These are phyloP conservation scores for Pseudachorutes palmiensis DNA, from an alignment of 1,140 invertebrate species.

Conservation along the genomic window DNA sequence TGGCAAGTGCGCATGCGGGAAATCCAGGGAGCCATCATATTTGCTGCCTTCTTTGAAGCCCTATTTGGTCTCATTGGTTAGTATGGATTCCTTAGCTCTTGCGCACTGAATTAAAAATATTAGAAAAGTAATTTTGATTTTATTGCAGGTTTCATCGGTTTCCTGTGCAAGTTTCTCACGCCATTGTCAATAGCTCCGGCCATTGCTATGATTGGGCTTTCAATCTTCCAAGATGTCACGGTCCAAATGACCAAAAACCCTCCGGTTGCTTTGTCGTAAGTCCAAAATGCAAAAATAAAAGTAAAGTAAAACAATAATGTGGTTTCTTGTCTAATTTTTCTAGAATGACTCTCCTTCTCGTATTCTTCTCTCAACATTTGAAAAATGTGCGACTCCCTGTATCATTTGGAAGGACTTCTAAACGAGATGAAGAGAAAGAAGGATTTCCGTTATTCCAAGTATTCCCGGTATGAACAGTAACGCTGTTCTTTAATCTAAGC, in stretches of 20 bases:
- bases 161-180: conserved; percentile 61
- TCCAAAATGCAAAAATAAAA: not conserved
- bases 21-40: conserved; percentile 48
- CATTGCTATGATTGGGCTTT: conserved; percentile 68
- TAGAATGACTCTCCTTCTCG: not conserved
- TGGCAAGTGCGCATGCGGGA: conserved; percentile 47
- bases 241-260: conserved; percentile 65
- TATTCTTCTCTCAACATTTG: conserved; percentile 39
- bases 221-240: conserved; percentile 66
- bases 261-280: conserved; percentile 65
- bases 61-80: conserved; percentile 44
- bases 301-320: not conserved
- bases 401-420: conserved; percentile 43
- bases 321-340: conserved; percentile 33
- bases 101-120: not conserved
- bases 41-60: conserved; percentile 45
- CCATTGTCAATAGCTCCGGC: conserved; percentile 56
- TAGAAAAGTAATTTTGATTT: conserved; percentile 13
- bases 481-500: not conserved
- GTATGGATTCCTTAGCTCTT: not conserved
- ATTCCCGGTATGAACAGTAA: conserved; percentile 65
- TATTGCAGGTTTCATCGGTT: conserved; percentile 50
- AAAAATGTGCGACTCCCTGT: not conserved
- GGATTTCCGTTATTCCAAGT: conserved; percentile 69
- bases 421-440: conserved; percentile 50